phyloP scores from a whole-genome alignment of 2,888 invertebrate species.

The Meiosimyza decipiens region DNA sequence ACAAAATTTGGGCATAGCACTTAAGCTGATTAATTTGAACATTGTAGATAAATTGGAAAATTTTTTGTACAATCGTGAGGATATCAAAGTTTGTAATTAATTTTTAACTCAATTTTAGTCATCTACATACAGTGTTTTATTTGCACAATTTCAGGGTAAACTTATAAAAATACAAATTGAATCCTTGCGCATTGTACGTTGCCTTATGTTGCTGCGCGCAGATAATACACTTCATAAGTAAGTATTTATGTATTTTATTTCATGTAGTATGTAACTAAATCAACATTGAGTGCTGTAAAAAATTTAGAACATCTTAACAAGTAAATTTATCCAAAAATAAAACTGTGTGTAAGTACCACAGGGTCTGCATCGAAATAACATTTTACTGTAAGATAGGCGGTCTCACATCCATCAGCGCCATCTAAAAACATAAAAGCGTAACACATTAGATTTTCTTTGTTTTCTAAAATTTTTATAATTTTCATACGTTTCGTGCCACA shows the following conservation, averaged over 20 bases:
- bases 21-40: slow-evolving; percentile 52
- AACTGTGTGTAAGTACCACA: slow-evolving; percentile 41
- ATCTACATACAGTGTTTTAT: slow-evolving; percentile 22
- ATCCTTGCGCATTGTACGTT: slow-evolving; percentile 63
- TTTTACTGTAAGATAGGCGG: slow-evolving; percentile 55
- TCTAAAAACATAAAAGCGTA: slow-evolving; percentile 45
- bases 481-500: slow-evolving; percentile 60
- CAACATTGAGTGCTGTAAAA: not conserved
- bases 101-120: slow-evolving; percentile 20
- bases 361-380: slow-evolving; percentile 60
- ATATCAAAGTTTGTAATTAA: slow-evolving; percentile 56
- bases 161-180: slow-evolving; percentile 72
- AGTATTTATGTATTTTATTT: slow-evolving; percentile 42
- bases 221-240: slow-evolving; percentile 60
- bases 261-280: not conserved
- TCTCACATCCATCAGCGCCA: slow-evolving; percentile 62
- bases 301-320: not conserved
- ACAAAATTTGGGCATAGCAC: slow-evolving; percentile 65
- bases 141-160: slow-evolving; percentile 52
- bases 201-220: slow-evolving; percentile 56
- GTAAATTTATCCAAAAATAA: slow-evolving; percentile 41
- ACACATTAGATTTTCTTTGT: not conserved
- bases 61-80: slow-evolving; percentile 58
- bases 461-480: not conserved
- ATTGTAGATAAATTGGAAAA: slow-evolving; percentile 57